Base-by-base conservation (phyloP, 2,888 invertebrate species). In the Xanthorhoe designata region DNA sequence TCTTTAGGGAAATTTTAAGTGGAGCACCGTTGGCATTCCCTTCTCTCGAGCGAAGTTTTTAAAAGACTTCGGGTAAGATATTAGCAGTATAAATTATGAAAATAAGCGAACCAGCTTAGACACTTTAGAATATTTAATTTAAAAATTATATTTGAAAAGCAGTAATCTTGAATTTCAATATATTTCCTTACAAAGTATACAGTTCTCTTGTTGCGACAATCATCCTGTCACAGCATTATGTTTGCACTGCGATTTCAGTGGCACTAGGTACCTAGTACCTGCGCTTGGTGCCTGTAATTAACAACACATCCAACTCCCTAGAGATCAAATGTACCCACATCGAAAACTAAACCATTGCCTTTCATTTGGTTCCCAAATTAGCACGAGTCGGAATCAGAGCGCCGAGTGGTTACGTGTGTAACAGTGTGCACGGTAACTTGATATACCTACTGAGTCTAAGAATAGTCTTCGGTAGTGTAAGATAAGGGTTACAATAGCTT, bases 281-380 rank as follows among this genome's bases (percentile, higher is more conserved):
- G 56, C 53, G 70, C 64, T 73, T 65, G 55, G 73, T 70, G 77
- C 75, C 82, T 80, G 81, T 87, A 87, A 87, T 87, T 86, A 87
- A 79, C 79, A 78, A 69, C 75, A 76, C 74, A 75, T 63, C 67
- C 70, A 70, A 74, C 72, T 80, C 80, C 78, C 81, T 73, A 78
- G 81, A 84, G 78, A 78, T 85, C 82, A 74, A 75, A 81, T 86
- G 80, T 80, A 80, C 77, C 76, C 32, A 74, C 79, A 78, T 74
- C 77, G 73, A 78, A 80, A 83, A 80, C 80, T 79, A 80, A 79
- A 80, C 81, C 78, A 79, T 75, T 80, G 84, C 84, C 88, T 86
- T 84, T 86, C 81, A 85, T 87, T 87, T 81, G 77, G 76, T 69
- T 73, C 72, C 76, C 77, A 77, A 84, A 81, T 84, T 80, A 82